Percentiles rank a stretch among this genome's conserved stretches.
Conservation (phyloP, 2,113 vertebrate species). For the Grallaria varia region DNA sequence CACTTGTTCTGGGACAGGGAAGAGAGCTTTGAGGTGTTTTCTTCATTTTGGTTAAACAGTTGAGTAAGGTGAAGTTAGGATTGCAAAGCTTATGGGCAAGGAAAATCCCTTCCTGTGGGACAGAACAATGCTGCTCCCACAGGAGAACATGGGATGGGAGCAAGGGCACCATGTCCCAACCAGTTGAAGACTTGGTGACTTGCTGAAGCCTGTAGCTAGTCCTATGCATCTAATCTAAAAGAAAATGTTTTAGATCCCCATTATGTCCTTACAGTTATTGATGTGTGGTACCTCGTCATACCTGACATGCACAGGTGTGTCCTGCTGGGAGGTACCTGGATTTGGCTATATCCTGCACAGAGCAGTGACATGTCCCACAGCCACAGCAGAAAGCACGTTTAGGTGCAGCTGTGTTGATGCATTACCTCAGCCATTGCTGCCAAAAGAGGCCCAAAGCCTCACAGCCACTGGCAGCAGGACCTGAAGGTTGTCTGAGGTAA, state of each 20-base stretch:
- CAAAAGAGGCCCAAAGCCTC: neutral
- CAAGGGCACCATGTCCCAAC: neutral
- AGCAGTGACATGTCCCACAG: rapidly evolving
- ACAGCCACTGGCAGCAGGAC: neutral
- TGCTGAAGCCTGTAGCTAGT: neutral
- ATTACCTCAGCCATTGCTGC: neutral
- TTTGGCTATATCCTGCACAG: neutral
- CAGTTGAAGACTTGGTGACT: neutral
- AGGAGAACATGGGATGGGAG: neutral
- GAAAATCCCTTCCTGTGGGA: neutral
- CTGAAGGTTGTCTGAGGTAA: neutral
- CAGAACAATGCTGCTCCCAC: neutral
- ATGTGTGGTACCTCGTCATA: neutral
- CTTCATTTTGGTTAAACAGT: neutral
- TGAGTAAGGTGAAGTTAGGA: neutral
- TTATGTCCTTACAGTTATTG: neutral
- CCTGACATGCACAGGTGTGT: neutral
- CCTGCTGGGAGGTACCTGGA: neutral
- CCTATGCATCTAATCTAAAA: neutral
- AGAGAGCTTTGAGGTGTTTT: neutral
- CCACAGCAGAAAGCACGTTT: neutral
- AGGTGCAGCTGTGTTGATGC: rapidly evolving
- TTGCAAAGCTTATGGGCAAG: neutral
- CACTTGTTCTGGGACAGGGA: neutral
- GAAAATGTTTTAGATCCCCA: neutral